These are phyloP conservation scores for Coracias cyanogaster DNA, from an alignment of 2,797 vertebrate species.

Conservation along the genomic window DNA sequence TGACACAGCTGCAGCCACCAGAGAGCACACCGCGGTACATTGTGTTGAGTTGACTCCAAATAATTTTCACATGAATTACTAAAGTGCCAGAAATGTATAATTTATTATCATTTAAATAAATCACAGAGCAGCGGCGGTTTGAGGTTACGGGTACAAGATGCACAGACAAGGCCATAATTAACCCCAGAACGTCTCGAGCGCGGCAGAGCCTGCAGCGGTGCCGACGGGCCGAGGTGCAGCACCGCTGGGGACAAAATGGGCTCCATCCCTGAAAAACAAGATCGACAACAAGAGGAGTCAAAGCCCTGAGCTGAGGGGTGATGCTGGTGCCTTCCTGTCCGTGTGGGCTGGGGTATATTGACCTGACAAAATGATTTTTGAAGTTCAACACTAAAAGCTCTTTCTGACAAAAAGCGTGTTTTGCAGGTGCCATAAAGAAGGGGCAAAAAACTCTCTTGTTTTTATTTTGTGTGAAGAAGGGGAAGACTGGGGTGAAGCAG, in stretches of 20 bases:
- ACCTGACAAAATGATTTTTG: too few species aligned
- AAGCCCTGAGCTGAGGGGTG: background rate
- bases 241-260: too few species aligned
- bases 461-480: background rate
- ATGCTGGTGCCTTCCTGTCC: background rate
- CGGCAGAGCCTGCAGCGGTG: background rate
- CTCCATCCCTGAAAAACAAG: fast-evolving
- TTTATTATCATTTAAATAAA: constrained; percentile 88
- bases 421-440: background rate
- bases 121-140: constrained; percentile 72
- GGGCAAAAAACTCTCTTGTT: fast-evolving
- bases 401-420: background rate
- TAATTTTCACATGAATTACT: constrained; percentile 88
- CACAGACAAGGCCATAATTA: constrained; percentile 35
- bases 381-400: background rate
- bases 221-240: background rate
- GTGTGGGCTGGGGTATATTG: fast-evolving
- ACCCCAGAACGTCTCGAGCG: background rate
- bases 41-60: constrained; percentile 81
- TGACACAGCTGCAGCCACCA: constrained; percentile 71
- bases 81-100: constrained; percentile 86
- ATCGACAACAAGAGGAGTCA: too few species aligned
- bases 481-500: constrained; percentile 16
- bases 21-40: constrained; percentile 67
- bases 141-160: constrained; percentile 42